Evolutionary conservation across 2,113 vertebrate genomes (phyloP).

Genomic region (Indicator maculatus): DNA sequence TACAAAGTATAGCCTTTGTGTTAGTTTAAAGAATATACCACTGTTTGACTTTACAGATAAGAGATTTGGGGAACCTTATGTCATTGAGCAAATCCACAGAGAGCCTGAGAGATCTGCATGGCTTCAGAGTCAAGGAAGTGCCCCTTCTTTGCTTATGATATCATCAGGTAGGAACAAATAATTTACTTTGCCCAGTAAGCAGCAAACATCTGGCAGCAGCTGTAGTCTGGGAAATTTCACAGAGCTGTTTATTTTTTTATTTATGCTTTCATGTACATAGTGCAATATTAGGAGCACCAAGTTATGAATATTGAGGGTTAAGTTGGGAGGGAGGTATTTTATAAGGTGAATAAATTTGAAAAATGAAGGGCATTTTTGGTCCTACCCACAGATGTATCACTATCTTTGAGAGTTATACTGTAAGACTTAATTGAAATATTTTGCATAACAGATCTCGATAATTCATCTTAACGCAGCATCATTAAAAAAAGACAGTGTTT

Average conservation of each 20-base stretch:
- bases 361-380: background rate
- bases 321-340: background rate
- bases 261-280: background rate
- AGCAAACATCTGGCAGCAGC: background rate
- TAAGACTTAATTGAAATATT: background rate
- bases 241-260: background rate
- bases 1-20: background rate
- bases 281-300: background rate
- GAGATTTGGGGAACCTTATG: background rate
- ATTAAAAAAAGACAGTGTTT: background rate
- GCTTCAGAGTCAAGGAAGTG: background rate
- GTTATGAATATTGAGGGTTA: background rate
- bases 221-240: slow-evolving; percentile 4
- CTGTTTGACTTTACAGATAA: background rate
- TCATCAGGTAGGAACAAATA: background rate
- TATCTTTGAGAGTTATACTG: background rate
- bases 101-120: background rate
- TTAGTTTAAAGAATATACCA: background rate
- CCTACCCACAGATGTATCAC: background rate
- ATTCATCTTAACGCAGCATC: background rate
- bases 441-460: background rate
- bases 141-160: background rate
- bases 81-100: background rate
- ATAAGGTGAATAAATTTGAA: background rate
- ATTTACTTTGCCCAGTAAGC: background rate